A percentile compares a stretch with the other conserved stretches of the same genome.
Evolutionary conservation across 2,113 vertebrate genomes (phyloP).

Genomic region (Glaucomys volans): DNA sequence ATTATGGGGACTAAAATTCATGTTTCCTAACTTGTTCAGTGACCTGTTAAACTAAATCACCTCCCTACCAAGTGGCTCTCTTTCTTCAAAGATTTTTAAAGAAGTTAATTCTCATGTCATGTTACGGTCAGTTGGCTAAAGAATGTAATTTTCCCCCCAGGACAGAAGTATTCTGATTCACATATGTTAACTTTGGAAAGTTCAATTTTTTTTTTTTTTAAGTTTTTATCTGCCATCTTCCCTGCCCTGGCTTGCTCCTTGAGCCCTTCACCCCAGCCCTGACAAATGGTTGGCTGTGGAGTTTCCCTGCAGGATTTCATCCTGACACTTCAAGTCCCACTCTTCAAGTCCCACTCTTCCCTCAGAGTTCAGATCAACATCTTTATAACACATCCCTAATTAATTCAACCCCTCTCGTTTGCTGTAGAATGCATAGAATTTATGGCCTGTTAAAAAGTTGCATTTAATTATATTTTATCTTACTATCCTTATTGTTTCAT

Average conservation of each 20-base stretch:
- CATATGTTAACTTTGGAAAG: constrained; percentile 32
- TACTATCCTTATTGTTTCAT: background rate
- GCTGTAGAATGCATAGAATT: background rate
- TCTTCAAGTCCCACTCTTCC: background rate
- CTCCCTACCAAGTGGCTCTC: constrained; percentile 35
- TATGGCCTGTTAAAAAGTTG: background rate
- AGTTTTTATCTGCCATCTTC: background rate
- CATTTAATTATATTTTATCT: constrained; percentile 15
- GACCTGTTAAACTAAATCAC: constrained; percentile 70
- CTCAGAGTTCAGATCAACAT: background rate
- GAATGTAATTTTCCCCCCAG: background rate
- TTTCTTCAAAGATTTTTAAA: constrained; percentile 67
- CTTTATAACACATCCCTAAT: background rate
- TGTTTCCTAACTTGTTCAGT: constrained; percentile 58
- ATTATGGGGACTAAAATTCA: constrained; percentile 33
- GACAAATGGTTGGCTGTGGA: background rate
- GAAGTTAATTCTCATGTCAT: constrained; percentile 49
- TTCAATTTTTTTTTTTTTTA: background rate
- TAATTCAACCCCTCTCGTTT: constrained; percentile 21
- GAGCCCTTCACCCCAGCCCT: background rate
- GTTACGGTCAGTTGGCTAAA: constrained; percentile 64
- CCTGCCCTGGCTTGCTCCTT: background rate
- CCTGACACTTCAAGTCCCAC: background rate
- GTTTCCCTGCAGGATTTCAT: background rate
- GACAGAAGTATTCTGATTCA: constrained; percentile 11